Evolutionary conservation across 1,140 invertebrate species (phyloP).

Genomic region (Linepithema humile): DNA sequence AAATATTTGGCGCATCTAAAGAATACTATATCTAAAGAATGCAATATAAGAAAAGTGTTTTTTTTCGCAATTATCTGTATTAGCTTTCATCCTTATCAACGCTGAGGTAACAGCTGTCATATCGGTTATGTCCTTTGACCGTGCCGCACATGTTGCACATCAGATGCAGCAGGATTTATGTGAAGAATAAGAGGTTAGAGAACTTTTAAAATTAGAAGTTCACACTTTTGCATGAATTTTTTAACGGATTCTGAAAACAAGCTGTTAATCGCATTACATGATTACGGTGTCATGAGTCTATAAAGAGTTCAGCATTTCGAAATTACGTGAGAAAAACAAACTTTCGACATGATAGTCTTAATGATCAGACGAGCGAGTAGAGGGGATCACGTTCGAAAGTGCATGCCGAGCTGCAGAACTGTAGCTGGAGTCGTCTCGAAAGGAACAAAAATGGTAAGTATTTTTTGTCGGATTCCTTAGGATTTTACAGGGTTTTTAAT

Average conservation of each 20-base stretch:
- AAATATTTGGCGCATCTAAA: no score
- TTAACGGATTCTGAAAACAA: not conserved
- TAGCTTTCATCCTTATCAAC: not conserved
- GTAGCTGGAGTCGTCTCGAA: constrained; percentile 57
- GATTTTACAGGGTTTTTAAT: not conserved
- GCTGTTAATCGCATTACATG: not conserved
- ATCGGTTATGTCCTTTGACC: not conserved
- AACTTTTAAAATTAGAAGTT: not conserved
- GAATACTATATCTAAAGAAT: no score
- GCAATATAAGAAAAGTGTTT: no score
- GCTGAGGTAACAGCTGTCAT: not conserved
- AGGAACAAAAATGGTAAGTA: constrained; percentile 77
- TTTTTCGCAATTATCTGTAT: not conserved
- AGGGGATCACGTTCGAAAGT: constrained; percentile 44
- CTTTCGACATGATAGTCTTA: constrained; percentile 27
- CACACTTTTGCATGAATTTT: not conserved
- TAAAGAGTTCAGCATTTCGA: not conserved
- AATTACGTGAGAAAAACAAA: not conserved
- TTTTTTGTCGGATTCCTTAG: not conserved
- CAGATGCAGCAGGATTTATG: not conserved
- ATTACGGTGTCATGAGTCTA: not conserved
- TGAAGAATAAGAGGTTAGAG: constrained; percentile 16
- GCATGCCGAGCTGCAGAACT: constrained; percentile 58
- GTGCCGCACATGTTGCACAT: no score
- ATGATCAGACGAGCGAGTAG: constrained; percentile 25